Evolutionary conservation across 1,140 invertebrate species (phyloP).

Genomic region (Tachypleus tridentatus): DNA sequence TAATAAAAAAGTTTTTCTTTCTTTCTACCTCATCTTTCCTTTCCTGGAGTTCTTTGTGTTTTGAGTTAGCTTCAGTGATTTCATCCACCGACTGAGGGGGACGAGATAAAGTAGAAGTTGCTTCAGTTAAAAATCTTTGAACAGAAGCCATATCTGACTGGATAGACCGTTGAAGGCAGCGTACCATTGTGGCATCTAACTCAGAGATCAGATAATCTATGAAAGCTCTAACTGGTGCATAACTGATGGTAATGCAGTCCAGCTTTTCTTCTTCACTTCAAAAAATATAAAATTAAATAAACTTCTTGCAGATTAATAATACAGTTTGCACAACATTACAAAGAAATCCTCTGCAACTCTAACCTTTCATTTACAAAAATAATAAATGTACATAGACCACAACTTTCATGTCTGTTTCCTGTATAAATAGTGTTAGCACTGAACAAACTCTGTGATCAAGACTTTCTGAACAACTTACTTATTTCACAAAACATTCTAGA

Average conservation of each 20-base stretch:
- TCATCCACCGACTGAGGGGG: slow-evolving; percentile 60
- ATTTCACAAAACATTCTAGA: no score
- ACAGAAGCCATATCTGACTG: slow-evolving; percentile 41
- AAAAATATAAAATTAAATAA: slow-evolving; percentile 26
- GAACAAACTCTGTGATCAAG: no score
- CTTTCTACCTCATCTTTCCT: slow-evolving; percentile 53
- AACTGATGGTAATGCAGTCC: slow-evolving; percentile 64
- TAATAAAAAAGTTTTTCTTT: no score
- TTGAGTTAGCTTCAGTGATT: slow-evolving; percentile 56
- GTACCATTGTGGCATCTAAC: slow-evolving; percentile 76
- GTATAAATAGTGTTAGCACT: no score
- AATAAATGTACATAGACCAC: no score
- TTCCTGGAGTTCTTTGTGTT: slow-evolving; percentile 50
- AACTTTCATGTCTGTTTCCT: no score
- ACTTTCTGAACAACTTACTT: no score
- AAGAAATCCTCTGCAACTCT: no score
- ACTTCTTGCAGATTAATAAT: background rate
- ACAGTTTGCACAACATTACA: slow-evolving; percentile 10
- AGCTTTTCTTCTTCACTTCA: slow-evolving; percentile 73
- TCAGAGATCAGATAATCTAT: slow-evolving; percentile 79
- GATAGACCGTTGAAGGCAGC: slow-evolving; percentile 57
- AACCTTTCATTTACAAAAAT: no score
- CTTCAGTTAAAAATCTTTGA: slow-evolving; percentile 46
- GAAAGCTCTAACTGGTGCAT: slow-evolving; percentile 58
- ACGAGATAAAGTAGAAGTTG: slow-evolving; percentile 45